These are phyloP conservation scores for Clunio marinus DNA, from an alignment of 2,888 invertebrate genomes.

Conservation along the genomic window DNA sequence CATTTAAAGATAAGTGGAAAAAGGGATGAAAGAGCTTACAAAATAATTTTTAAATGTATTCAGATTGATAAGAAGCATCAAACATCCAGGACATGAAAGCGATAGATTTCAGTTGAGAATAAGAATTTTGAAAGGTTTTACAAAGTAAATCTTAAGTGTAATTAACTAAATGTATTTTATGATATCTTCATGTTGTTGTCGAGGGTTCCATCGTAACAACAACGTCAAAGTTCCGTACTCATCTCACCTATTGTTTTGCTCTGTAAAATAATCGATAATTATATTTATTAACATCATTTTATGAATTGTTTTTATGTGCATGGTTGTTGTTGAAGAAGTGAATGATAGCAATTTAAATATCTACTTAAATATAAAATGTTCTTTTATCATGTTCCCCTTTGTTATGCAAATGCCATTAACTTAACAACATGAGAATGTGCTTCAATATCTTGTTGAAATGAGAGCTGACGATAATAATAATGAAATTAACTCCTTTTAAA, in stretches of 20 bases:
- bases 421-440: background rate
- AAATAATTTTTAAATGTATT: too few relatives aligned
- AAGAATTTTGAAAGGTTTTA: background rate
- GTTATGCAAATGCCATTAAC: background rate
- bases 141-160: background rate
- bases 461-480: background rate
- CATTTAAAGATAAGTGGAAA: background rate
- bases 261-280: constrained; percentile 43
- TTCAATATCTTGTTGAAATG: background rate
- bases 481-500: constrained; percentile 3
- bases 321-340: too few relatives aligned
- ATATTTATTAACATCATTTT: too few relatives aligned
- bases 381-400: too few relatives aligned
- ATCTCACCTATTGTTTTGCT: constrained; percentile 58
- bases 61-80: too few relatives aligned
- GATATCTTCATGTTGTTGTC: background rate
- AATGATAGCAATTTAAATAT: too few relatives aligned
- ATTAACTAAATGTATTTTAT: constrained; percentile 30
- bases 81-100: too few relatives aligned
- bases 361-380: too few relatives aligned
- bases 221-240: constrained; percentile 62
- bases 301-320: too few relatives aligned
- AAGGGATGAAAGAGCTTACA: too few relatives aligned
- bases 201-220: background rate
- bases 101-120: too few relatives aligned